phyloP scores from a whole-genome alignment of 2,113 vertebrate genomes.

The Panurus biarmicus region DNA sequence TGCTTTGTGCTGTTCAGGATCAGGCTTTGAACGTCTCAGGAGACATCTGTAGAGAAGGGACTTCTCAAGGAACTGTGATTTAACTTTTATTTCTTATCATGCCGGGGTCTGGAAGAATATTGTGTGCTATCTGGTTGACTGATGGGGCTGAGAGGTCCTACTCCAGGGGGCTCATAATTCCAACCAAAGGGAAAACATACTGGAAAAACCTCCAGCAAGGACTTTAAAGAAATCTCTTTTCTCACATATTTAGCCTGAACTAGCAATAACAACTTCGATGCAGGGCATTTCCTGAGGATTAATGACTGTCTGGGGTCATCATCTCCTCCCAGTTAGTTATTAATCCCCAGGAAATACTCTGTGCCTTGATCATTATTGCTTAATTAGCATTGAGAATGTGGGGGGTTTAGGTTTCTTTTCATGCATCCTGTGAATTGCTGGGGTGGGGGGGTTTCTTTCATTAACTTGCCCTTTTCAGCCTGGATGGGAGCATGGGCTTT shows the following conservation, averaged over 20 bases:
- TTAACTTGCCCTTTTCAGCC: slow-evolving; percentile 53
- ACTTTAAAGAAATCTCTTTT: neutral
- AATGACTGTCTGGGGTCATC: slow-evolving; percentile 76
- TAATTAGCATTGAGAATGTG: slow-evolving; percentile 69
- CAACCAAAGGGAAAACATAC: neutral
- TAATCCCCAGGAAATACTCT: slow-evolving; percentile 76
- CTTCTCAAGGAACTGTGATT: neutral
- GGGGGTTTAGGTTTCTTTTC: slow-evolving; percentile 63
- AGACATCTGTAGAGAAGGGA: neutral
- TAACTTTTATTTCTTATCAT: neutral
- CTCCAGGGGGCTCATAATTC: neutral
- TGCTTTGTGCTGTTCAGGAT: neutral
- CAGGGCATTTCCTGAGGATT: slow-evolving; percentile 76
- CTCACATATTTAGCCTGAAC: slow-evolving; percentile 57
- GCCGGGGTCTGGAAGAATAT: neutral
- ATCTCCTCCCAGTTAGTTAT: slow-evolving; percentile 71
- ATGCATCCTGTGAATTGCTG: slow-evolving; percentile 51
- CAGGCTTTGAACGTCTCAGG: neutral
- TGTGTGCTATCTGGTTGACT: neutral
- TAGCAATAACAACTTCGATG: slow-evolving; percentile 68
- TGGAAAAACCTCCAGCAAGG: neutral
- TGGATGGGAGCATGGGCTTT: slow-evolving; percentile 23
- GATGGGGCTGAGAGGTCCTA: neutral
- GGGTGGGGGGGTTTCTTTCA: slow-evolving; percentile 45
- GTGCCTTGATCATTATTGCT: slow-evolving; percentile 70